Conservation (phyloP, 2,113 vertebrate genomes). For the Helogale parvula region DNA sequence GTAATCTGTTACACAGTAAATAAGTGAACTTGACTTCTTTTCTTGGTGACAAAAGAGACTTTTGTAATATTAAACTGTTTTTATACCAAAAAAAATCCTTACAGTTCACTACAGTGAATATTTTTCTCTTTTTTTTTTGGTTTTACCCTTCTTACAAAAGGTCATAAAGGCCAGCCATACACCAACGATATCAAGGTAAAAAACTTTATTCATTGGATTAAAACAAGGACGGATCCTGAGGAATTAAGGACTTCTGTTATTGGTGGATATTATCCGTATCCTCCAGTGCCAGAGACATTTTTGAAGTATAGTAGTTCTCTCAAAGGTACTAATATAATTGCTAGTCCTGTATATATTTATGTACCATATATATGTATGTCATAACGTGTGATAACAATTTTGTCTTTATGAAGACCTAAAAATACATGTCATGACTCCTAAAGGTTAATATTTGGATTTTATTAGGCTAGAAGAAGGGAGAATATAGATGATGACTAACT, state of each 20-base stretch:
- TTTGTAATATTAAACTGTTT: slow-evolving; percentile 27
- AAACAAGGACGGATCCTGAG: slow-evolving; percentile 86
- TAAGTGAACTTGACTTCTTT: slow-evolving; percentile 35
- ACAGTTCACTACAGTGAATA: neutral
- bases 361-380: neutral
- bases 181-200: slow-evolving; percentile 88
- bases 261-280: slow-evolving; percentile 92
- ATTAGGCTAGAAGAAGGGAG: slow-evolving; percentile 27
- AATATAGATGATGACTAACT: neutral
- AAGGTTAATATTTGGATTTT: slow-evolving; percentile 48
- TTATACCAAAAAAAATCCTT: slow-evolving; percentile 16
- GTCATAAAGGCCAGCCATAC: slow-evolving; percentile 92
- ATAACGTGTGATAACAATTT: neutral
- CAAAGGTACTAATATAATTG: slow-evolving; percentile 83
- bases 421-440: neutral
- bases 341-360: neutral
- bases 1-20: slow-evolving; percentile 21
- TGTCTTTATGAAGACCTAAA: neutral
- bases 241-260: slow-evolving; percentile 88
- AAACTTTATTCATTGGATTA: slow-evolving; percentile 92
- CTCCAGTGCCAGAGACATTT: slow-evolving; percentile 87
- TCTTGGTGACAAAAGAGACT: slow-evolving; percentile 3
- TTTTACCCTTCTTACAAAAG: slow-evolving; percentile 78
- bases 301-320: slow-evolving; percentile 83
- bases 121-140: slow-evolving; percentile 59